phyloP scores from a whole-genome alignment of 92 coral and sea anemone species.

The Diadumene lineata region DNA sequence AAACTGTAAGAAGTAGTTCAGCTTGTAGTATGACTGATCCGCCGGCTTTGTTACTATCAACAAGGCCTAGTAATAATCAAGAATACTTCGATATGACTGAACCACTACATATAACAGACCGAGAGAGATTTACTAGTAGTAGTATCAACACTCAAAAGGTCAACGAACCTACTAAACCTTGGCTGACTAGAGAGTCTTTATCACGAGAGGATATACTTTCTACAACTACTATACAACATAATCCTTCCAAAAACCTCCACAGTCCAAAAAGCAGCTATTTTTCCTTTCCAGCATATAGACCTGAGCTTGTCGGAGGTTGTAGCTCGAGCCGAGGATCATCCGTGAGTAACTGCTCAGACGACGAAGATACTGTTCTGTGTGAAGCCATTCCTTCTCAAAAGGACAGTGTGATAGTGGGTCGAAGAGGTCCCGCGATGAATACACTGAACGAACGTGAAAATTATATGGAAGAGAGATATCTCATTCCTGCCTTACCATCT shows the following conservation, averaged over 20 bases:
- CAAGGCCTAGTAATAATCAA: constrained; percentile 11
- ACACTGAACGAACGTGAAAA: constrained; percentile 21
- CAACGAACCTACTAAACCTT: constrained; percentile 1
- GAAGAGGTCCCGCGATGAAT: constrained; percentile 27
- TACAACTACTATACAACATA: neutral
- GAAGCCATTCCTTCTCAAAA: neutral
- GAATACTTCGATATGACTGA: constrained; percentile 5
- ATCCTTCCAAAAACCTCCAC: constrained; percentile 1
- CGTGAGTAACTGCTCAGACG: constrained; percentile 40
- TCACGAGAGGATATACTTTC: neutral
- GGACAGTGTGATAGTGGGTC: constrained; percentile 22
- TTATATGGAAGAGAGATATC: constrained; percentile 23
- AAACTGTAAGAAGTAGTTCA: neutral
- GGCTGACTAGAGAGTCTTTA: neutral
- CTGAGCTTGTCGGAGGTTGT: constrained; percentile 56
- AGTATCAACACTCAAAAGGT: constrained; percentile 3
- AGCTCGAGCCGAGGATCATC: constrained; percentile 32
- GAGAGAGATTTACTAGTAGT: neutral
- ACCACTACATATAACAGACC: neutral
- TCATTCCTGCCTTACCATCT: constrained; percentile 71
- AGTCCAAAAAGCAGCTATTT: constrained; percentile 67
- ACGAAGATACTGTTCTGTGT: neutral
- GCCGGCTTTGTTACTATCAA: neutral
- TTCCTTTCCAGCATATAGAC: constrained; percentile 95
- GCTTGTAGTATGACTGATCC: neutral